These are phyloP conservation scores for Hoplodrina blanda DNA, from an alignment of 2,888 invertebrate genomes.

Conservation along the genomic window DNA sequence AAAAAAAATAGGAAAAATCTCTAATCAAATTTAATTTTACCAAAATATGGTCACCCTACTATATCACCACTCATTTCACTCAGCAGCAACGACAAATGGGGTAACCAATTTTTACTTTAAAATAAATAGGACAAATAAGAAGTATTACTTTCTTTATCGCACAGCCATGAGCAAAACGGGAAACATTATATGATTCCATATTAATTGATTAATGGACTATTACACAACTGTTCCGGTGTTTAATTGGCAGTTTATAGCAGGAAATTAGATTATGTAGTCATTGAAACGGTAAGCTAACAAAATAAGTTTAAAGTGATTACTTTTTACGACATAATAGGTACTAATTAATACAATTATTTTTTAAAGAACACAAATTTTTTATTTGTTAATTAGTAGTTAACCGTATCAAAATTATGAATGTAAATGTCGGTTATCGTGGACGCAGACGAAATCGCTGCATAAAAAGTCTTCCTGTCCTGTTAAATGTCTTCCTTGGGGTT, in stretches of 20 bases:
- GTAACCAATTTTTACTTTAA: not conserved
- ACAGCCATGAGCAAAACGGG: not conserved
- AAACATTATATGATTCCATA: slow-evolving; percentile 8
- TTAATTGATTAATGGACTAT: slow-evolving; percentile 23
- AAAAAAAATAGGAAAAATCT: not conserved
- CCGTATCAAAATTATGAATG: not conserved
- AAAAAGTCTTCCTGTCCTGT: too few relatives aligned
- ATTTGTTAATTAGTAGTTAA: not conserved
- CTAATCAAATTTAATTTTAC: not conserved
- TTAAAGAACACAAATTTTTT: not conserved
- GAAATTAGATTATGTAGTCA: slow-evolving; percentile 44
- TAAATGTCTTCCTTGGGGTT: too few relatives aligned
- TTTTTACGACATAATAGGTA: not conserved
- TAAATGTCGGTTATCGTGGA: too few relatives aligned
- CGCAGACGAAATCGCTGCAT: too few relatives aligned
- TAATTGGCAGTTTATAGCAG: slow-evolving; percentile 36
- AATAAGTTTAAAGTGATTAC: slow-evolving; percentile 25
- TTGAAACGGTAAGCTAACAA: slow-evolving; percentile 11
- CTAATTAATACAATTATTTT: not conserved
- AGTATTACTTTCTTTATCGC: not conserved
- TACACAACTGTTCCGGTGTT: slow-evolving; percentile 27
- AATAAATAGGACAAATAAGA: too few relatives aligned
- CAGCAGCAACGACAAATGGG: not conserved
- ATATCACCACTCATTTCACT: too few relatives aligned
- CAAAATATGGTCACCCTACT: not conserved